Percentiles rank a stretch among this genome's conserved stretches.
Conservation (phyloP, 64 coral and sea anemone species). For the Pachyseris speciosa region DNA sequence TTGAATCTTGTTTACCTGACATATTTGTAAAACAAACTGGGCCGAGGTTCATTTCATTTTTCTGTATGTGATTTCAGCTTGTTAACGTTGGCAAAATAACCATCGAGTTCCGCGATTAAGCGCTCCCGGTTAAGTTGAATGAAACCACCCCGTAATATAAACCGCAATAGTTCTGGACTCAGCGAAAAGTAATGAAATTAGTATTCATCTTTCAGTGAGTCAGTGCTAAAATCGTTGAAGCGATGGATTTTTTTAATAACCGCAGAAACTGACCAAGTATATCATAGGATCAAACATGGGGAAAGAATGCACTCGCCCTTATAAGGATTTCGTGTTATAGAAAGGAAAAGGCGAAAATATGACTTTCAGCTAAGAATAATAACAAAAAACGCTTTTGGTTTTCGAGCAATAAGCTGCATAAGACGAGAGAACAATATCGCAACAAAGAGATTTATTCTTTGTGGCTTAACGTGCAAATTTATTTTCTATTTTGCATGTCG, state of each 20-base stretch:
- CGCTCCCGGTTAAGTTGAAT: no score
- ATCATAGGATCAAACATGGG: neutral
- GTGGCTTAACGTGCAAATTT: neutral
- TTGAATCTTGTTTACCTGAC: neutral
- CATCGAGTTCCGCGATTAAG: neutral
- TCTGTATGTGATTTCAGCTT: neutral
- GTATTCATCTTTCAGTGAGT: conserved; percentile 4
- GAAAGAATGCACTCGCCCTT: no score
- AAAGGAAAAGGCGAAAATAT: neutral
- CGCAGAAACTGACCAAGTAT: neutral
- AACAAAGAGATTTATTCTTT: neutral
- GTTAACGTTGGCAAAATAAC: neutral
- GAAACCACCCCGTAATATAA: no score
- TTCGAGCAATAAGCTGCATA: neutral
- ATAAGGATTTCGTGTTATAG: neutral
- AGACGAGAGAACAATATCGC: neutral
- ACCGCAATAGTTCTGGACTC: no score
- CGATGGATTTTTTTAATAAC: neutral
- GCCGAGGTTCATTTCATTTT: neutral
- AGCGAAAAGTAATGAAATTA: conserved; percentile 30
- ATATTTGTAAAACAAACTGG: neutral
- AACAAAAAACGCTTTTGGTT: neutral
- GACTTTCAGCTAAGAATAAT: neutral
- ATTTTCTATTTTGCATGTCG: neutral
- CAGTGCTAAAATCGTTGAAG: neutral